These are phyloP conservation scores for Apocrypta bakeri DNA, from an alignment of 1,140 invertebrate species.

Conservation along the genomic window DNA sequence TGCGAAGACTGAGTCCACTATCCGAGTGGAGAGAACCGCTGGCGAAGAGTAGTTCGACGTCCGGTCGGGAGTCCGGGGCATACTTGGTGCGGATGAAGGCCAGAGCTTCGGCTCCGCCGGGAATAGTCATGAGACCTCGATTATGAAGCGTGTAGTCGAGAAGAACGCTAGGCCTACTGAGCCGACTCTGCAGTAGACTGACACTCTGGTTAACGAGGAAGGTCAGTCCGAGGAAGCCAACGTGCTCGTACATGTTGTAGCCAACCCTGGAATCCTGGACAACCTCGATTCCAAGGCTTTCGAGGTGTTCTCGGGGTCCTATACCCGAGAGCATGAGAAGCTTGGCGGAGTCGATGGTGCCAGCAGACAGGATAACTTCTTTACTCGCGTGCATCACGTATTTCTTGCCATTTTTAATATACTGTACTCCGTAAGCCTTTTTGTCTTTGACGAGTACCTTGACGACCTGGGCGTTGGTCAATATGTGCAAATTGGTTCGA, in stretches of 20 bases:
- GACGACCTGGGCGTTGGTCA: slow-evolving; percentile 78
- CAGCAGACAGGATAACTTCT: slow-evolving; percentile 82
- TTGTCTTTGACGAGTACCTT: slow-evolving; percentile 78
- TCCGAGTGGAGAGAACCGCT: slow-evolving; percentile 77
- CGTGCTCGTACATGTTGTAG: slow-evolving; percentile 83
- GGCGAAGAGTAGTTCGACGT: slow-evolving; percentile 76
- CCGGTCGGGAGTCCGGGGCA: slow-evolving; percentile 72
- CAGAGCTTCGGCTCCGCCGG: slow-evolving; percentile 75
- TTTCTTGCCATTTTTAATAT: slow-evolving; percentile 73
- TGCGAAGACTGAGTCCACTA: slow-evolving; percentile 76
- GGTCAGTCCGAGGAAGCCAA: slow-evolving; percentile 79
- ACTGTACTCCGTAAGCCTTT: slow-evolving; percentile 77
- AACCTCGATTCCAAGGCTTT: slow-evolving; percentile 79
- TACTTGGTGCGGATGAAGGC: slow-evolving; percentile 75
- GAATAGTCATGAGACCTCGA: slow-evolving; percentile 71
- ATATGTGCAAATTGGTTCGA: slow-evolving; percentile 81
- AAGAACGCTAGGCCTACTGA: slow-evolving; percentile 54
- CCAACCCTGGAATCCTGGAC: slow-evolving; percentile 82
- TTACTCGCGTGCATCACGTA: slow-evolving; percentile 74
- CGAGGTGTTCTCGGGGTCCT: slow-evolving; percentile 81
- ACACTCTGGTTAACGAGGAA: slow-evolving; percentile 74
- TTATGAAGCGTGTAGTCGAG: slow-evolving; percentile 70
- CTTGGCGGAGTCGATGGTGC: slow-evolving; percentile 81
- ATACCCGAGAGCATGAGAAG: slow-evolving; percentile 85
- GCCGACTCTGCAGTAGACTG: slow-evolving; percentile 57